Evolutionary conservation across 2,113 vertebrate species (phyloP).

Genomic region (Dolichallabes microphthalmus): DNA sequence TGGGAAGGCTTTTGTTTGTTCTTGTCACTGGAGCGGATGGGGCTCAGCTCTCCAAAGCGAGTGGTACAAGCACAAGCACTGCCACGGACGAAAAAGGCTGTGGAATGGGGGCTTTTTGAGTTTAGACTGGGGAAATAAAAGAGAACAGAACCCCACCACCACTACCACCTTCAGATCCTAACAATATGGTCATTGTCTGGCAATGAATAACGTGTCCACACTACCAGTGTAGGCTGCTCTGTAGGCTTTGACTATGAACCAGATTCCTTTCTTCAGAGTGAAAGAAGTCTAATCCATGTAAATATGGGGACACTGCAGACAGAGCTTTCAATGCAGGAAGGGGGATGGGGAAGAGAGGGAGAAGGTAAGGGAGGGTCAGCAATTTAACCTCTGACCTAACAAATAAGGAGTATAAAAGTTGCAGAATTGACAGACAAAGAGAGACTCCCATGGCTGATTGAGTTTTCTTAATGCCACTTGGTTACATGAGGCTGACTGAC

Average conservation of each 20-base stretch:
- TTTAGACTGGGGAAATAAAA: conserved; percentile 52
- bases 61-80: conserved; percentile 95
- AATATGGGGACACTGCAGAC: conserved; percentile 93
- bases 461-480: conserved; percentile 83
- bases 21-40: conserved; percentile 95
- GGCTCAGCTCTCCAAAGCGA: conserved; percentile 87
- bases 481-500: conserved; percentile 87
- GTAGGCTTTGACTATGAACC: conserved; percentile 96
- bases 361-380: conserved; percentile 85
- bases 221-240: conserved; percentile 93
- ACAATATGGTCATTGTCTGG: conserved; percentile 99
- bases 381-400: conserved; percentile 99
- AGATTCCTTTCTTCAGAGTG: conserved; percentile 92
- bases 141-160: conserved; percentile 38
- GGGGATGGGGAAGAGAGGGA: conserved; percentile 75
- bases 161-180: conserved; percentile 81
- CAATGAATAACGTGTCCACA: conserved; percentile 98
- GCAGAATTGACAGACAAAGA: conserved; percentile 99
- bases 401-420: conserved; percentile 99
- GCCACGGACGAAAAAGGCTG: conserved; percentile 77
- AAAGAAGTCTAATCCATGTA: conserved; percentile 99
- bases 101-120: conserved; percentile 74
- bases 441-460: conserved; percentile 93
- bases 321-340: conserved; percentile 84
- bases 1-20: conserved; percentile 96